Evolutionary conservation across 2,113 vertebrate species (phyloP).

Genomic region (Pseudorectes ferrugineus): DNA sequence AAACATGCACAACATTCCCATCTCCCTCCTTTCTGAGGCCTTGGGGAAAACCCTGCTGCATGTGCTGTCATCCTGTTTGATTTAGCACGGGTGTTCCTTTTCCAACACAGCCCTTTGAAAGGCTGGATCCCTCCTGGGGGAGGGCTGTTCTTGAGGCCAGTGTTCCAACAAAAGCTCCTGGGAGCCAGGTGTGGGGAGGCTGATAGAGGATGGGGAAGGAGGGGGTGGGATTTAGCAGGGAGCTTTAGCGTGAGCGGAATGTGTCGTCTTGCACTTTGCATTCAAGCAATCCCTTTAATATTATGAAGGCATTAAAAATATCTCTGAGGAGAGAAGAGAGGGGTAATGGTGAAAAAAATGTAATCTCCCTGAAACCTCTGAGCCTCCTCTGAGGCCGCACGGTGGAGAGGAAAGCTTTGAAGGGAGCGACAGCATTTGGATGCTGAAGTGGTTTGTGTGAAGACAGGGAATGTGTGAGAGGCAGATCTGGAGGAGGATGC

Average conservation of each 20-base stretch:
- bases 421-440: background rate
- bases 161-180: background rate
- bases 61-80: slow-evolving; percentile 4
- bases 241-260: background rate
- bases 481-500: background rate
- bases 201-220: slow-evolving; percentile 5
- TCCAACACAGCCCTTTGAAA: background rate
- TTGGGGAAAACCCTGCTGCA: slow-evolving; percentile 50
- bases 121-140: background rate
- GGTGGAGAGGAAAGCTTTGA: slow-evolving; percentile 22
- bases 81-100: background rate
- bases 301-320: background rate
- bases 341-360: background rate
- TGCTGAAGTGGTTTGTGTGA: slow-evolving; percentile 11
- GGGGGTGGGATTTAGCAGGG: background rate
- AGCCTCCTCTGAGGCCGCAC: background rate
- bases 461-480: background rate
- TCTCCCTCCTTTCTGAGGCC: background rate
- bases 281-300: slow-evolving; percentile 39
- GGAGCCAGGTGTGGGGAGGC: slow-evolving; percentile 29
- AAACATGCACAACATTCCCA: background rate
- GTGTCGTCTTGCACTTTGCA: background rate
- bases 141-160: background rate
- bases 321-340: background rate
- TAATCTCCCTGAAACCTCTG: slow-evolving; percentile 37